These are phyloP conservation scores for Nothobranchius kuhntae DNA, from an alignment of 2,113 vertebrate genomes.

Conservation along the genomic window DNA sequence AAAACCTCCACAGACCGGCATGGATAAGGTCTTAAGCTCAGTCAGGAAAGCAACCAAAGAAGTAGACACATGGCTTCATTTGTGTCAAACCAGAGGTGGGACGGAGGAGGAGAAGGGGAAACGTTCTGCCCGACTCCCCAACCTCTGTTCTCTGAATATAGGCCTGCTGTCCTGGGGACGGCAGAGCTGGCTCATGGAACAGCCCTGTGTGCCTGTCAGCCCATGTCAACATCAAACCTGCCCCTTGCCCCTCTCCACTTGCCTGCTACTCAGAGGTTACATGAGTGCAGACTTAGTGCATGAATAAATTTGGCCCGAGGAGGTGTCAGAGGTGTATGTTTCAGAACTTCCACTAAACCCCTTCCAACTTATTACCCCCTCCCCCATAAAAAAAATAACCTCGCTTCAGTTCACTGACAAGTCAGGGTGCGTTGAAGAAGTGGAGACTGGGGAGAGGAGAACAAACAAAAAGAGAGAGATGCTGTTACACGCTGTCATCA, in stretches of 20 bases:
- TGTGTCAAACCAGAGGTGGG: conserved; percentile 63
- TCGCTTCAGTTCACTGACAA: conserved; percentile 57
- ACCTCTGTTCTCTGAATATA: conserved; percentile 16
- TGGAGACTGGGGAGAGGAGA: conserved; percentile 2
- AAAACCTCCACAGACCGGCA: conserved; percentile 41
- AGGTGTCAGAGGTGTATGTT: conserved; percentile 59
- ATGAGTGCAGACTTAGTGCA: conserved; percentile 55
- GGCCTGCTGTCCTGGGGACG: conserved; percentile 38
- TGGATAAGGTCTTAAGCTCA: conserved; percentile 43
- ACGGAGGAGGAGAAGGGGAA: conserved; percentile 10
- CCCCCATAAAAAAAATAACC: conserved; percentile 10
- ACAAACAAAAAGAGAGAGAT: conserved; percentile 29
- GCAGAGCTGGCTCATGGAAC: conserved; percentile 28
- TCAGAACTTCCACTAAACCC: conserved; percentile 38
- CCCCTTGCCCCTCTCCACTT: conserved; percentile 20
- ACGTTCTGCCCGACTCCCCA: conserved; percentile 5
- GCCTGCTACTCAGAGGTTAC: conserved; percentile 55
- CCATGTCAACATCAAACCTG: conserved; percentile 44
- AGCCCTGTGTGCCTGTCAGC: conserved; percentile 57
- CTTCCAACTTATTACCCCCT: background rate
- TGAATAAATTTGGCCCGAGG: conserved; percentile 49
- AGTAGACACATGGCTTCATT: conserved; percentile 73
- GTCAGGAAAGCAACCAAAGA: conserved; percentile 37
- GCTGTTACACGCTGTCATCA: conserved; percentile 50
- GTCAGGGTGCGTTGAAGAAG: conserved; percentile 32